phyloP scores from a whole-genome alignment of 53 echinoderm and acorn worm genomes.

The Holothuria leucospilota region DNA sequence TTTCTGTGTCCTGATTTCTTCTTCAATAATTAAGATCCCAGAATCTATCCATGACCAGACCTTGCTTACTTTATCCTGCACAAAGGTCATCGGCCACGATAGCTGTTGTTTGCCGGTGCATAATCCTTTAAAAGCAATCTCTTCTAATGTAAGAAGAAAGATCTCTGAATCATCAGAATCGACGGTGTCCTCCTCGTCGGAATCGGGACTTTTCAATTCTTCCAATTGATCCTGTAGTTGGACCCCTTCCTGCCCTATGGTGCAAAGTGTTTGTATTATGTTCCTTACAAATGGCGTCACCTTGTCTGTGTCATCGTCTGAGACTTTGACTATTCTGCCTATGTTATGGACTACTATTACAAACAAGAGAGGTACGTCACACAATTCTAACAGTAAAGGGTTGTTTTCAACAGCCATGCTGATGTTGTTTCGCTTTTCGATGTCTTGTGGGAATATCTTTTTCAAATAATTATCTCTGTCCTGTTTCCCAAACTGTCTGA shows the following conservation, averaged over 20 bases:
- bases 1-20: background rate
- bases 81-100: conserved; percentile 4
- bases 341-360: conserved; percentile 1
- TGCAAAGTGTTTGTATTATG: too few species aligned
- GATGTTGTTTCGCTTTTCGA: background rate
- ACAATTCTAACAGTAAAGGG: too few species aligned
- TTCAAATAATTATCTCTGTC: background rate
- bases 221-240: too few species aligned
- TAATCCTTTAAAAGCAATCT: conserved; percentile 18
- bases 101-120: conserved; percentile 9
- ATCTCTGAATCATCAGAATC: too few species aligned
- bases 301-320: background rate
- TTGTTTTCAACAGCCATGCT: background rate
- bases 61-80: background rate
- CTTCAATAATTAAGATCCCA: conserved; percentile 17
- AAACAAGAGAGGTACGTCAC: too few species aligned
- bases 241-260: too few species aligned
- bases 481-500: background rate
- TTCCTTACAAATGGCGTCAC: too few species aligned
- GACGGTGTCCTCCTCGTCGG: too few species aligned
- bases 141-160: background rate
- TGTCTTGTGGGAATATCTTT: background rate
- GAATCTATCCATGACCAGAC: conserved; percentile 12
- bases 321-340: background rate
- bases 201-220: too few species aligned